A percentile compares a stretch with the other conserved stretches of the same genome.
Conservation (phyloP, 2,888 invertebrate species). For the Oscheius sp. region DNA sequence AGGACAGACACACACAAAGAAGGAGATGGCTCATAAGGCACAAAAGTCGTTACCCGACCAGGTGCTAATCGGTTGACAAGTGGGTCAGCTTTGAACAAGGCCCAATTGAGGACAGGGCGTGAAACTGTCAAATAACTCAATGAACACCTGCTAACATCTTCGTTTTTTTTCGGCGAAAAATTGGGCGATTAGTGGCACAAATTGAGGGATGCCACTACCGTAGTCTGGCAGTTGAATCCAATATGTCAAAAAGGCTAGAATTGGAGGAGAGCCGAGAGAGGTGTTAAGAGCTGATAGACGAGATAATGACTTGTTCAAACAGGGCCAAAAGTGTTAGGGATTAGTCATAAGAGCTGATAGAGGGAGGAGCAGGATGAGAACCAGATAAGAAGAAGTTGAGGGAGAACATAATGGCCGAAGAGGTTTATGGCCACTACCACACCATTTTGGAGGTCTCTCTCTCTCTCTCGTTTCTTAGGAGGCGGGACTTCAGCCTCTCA, state of each 20-base stretch:
- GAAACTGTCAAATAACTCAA: background rate
- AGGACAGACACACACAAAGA: conserved; percentile 28
- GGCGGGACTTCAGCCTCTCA: background rate
- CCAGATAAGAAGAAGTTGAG: background rate
- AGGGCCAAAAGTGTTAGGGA: conserved; percentile 13
- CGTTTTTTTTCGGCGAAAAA: background rate
- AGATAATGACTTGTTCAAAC: conserved; percentile 27
- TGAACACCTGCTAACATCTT: conserved; percentile 9
- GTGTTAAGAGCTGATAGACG: conserved; percentile 7
- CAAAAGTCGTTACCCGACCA: conserved; percentile 33
- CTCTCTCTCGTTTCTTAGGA: background rate
- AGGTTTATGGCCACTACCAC: conserved; percentile 14
- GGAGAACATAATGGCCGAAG: conserved; percentile 23
- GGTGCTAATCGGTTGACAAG: conserved; percentile 32
- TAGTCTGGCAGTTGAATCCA: background rate
- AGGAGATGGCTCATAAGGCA: conserved; percentile 28
- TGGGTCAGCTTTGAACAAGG: conserved; percentile 36
- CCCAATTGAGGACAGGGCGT: background rate
- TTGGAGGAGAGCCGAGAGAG: background rate
- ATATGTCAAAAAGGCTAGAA: background rate
- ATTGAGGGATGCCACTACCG: background rate
- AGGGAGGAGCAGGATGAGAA: conserved; percentile 21
- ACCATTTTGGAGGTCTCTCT: background rate
- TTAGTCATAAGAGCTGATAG: conserved; percentile 30
- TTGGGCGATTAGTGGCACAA: background rate